Evolutionary conservation across 2,113 vertebrate species (phyloP).

Genomic region (Syngnathoides biaculeatus): DNA sequence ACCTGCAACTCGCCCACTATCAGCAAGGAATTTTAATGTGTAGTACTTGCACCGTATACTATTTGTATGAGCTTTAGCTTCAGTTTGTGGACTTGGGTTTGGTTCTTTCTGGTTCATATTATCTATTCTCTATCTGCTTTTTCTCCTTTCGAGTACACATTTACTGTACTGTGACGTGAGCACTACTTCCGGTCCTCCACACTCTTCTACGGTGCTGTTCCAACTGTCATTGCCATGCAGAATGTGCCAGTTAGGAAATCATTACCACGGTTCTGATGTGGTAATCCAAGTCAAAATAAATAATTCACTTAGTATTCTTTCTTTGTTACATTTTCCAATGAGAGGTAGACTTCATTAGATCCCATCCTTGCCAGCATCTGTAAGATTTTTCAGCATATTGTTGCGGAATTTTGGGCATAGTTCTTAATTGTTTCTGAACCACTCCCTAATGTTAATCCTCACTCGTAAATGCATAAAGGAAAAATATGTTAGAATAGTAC

Average conservation of each 20-base stretch:
- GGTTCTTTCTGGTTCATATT: not conserved
- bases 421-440: not conserved
- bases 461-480: not conserved
- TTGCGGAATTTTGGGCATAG: not conserved
- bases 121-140: not conserved
- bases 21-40: not conserved
- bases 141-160: constrained; percentile 13
- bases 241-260: constrained; percentile 63
- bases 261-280: constrained; percentile 38
- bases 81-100: not conserved
- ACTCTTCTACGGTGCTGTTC: constrained; percentile 48
- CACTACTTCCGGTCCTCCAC: constrained; percentile 40
- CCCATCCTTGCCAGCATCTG: not conserved
- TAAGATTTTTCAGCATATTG: not conserved
- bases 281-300: constrained; percentile 22
- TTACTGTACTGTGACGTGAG: constrained; percentile 17
- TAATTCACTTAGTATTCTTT: constrained; percentile 30
- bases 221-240: constrained; percentile 60
- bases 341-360: not conserved
- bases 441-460: not conserved
- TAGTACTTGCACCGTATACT: not conserved
- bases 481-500: too few species aligned
- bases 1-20: not conserved
- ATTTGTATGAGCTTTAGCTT: not conserved
- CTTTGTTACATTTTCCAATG: not conserved